These are phyloP conservation scores for Fragum sueziense DNA, from an alignment of 2,888 invertebrate species.

Conservation along the genomic window DNA sequence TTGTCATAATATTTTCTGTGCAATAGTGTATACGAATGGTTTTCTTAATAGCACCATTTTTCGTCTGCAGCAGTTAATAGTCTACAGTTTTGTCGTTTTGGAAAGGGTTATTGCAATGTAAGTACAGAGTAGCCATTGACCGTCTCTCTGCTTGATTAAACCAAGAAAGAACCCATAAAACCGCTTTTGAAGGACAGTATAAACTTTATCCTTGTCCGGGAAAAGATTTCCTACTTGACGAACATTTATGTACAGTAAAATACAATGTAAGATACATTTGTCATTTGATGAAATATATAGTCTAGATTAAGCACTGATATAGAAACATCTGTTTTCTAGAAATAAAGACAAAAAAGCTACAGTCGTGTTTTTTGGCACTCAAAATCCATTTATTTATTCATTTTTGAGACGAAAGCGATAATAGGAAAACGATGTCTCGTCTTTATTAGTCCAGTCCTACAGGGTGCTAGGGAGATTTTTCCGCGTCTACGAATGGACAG, in stretches of 20 bases:
- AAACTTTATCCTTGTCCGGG: background rate
- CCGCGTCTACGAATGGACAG: constrained; percentile 15
- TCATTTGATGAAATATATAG: too few species aligned
- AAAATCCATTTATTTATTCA: background rate
- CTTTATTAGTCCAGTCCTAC: constrained; percentile 7
- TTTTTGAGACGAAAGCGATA: constrained; percentile 5
- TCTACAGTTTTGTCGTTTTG: too few species aligned
- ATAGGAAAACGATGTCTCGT: constrained; percentile 5
- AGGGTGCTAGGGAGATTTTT: background rate
- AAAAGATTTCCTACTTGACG: too few species aligned
- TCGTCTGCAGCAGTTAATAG: too few species aligned
- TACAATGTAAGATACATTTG: too few species aligned
- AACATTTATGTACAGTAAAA: too few species aligned
- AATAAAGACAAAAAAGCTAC: background rate
- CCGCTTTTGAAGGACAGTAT: background rate
- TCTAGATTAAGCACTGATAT: background rate
- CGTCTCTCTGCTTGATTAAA: background rate
- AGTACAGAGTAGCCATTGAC: background rate
- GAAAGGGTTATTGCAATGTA: too few species aligned
- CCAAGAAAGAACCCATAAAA: background rate
- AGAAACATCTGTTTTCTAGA: background rate
- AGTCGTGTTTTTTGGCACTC: background rate
- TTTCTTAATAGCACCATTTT: too few species aligned
- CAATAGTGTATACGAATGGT: too few species aligned
- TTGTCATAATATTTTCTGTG: too few species aligned